phyloP scores from a whole-genome alignment of 1,140 invertebrate genomes.

The Physella acuta region DNA sequence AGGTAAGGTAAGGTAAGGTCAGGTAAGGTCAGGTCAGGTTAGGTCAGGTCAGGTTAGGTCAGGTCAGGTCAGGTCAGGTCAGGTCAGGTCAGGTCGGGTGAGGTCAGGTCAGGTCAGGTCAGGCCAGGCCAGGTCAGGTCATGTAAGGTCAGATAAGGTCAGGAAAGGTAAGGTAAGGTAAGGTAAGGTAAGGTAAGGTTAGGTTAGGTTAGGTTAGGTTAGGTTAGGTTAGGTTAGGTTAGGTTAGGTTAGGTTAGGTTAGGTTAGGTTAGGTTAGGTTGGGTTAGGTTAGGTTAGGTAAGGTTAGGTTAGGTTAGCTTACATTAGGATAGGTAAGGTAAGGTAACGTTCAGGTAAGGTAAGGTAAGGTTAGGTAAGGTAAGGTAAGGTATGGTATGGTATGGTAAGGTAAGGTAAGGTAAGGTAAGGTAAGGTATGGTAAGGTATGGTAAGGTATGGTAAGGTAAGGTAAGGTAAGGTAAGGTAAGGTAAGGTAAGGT shows the following conservation, averaged over 20 bases:
- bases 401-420: background rate
- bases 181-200: too few relatives aligned
- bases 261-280: too few relatives aligned
- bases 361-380: background rate
- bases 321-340: background rate
- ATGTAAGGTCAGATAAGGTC: too few relatives aligned
- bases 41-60: background rate
- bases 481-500: background rate
- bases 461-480: background rate
- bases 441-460: background rate
- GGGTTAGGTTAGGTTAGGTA: too few relatives aligned
- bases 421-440: background rate
- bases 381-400: background rate
- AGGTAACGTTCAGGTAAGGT: background rate
- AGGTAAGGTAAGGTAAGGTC: constrained; percentile 1
- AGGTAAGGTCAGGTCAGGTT: background rate
- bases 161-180: too few relatives aligned
- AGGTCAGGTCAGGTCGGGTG: too few relatives aligned
- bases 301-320: background rate
- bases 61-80: background rate
- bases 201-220: too few relatives aligned
- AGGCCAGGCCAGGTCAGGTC: too few relatives aligned
- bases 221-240: too few relatives aligned
- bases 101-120: too few relatives aligned
- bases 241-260: too few relatives aligned